Base-by-base conservation (phyloP, 2,113 vertebrate genomes). In the Acrocephalus kingi region DNA sequence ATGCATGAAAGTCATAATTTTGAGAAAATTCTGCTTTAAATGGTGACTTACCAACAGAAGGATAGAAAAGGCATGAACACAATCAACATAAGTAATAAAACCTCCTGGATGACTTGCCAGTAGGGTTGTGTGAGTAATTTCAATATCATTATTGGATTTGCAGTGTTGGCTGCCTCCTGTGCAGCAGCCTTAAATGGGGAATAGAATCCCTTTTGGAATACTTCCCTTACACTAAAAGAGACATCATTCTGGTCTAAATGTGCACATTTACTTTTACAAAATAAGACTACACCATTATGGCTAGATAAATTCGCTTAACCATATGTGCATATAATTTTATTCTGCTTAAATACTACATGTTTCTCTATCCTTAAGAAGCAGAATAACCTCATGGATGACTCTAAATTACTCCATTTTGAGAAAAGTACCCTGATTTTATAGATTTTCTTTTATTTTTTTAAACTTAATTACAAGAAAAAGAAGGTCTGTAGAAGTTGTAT, bases 271-370 rank as follows among this genome's bases (percentile, higher is more conserved):
- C 37, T 71, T 71, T 68, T 55, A 61, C 41, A 89, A 87, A 94
- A 76, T 56, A 90, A 84, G 56, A 78, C 52, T 72, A 63, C 10
- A 21, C 27, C 48, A 48, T 93, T 89, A 93, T 52, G 73, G 9
- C 41, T 68, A 91, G 41, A 94, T 69, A 94, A 95, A 94, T 95
- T 78, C 56, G 75, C 66, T 95, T 91, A 94, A 94, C 61, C 89
- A 94, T 95, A 97, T 91, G 94, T 79, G 81, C 74, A 84, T 39
- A 39, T 58, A 46, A 89, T 89, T 93, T 68, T 68, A 79, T 75
- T 64, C 84, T 89, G 54, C 49, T 73, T 92, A 72, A 94, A 75
- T 73, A 35, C 43, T 77, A 13, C 22, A 49, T n/a, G 21, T 73
- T 78, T 87, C 8, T 31, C 25, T 46, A 1, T 19, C 28, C 31